Evolutionary conservation across 2,113 vertebrate genomes (phyloP).

Genomic region (Amazona vittata): DNA sequence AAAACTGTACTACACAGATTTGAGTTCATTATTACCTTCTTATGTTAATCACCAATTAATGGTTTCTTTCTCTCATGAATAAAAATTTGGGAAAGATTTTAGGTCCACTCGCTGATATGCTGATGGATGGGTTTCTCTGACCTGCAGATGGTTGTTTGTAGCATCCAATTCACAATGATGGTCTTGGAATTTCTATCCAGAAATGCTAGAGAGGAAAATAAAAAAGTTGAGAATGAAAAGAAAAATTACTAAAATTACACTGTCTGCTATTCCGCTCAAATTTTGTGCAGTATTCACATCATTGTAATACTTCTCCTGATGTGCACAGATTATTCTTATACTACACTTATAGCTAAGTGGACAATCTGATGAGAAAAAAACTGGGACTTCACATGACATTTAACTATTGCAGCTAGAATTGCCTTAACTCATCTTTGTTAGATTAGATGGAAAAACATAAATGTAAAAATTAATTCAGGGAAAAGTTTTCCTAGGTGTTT

Average conservation of each 20-base stretch:
- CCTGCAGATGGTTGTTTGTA: constrained; percentile 85
- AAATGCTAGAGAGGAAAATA: constrained; percentile 73
- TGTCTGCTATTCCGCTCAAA: constrained; percentile 32
- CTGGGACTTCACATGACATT: neutral
- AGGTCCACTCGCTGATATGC: constrained; percentile 85
- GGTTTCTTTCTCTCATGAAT: constrained; percentile 58
- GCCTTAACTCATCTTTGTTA: neutral
- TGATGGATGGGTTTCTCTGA: constrained; percentile 86
- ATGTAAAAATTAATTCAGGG: neutral
- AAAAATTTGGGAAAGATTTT: constrained; percentile 82
- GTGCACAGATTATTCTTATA: constrained; percentile 29
- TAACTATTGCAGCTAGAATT: neutral
- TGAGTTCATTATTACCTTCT: constrained; percentile 73
- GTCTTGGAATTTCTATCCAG: constrained; percentile 75
- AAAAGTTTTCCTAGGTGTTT: neutral
- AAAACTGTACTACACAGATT: constrained; percentile 32
- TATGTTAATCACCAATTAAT: constrained; percentile 71
- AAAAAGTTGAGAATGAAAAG: constrained; percentile 41
- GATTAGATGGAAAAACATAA: neutral
- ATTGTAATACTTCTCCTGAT: constrained; percentile 16
- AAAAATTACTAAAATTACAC: constrained; percentile 42
- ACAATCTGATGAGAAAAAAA: neutral
- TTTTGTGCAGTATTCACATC: constrained; percentile 10
- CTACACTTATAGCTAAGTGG: neutral
- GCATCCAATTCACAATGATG: constrained; percentile 76